Conservation (phyloP, 2,888 invertebrate genomes). For the Sialis lutaria region DNA sequence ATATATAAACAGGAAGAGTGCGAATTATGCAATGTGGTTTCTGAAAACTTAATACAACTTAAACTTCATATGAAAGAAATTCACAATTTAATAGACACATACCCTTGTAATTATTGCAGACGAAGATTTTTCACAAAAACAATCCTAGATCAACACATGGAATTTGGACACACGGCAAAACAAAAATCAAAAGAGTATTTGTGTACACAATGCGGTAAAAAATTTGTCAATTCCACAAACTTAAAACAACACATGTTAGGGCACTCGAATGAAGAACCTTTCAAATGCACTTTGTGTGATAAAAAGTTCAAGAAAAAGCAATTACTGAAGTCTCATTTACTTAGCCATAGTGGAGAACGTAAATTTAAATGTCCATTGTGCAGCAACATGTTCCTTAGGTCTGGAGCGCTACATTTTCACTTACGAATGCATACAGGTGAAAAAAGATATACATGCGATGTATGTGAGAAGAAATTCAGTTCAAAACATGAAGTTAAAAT, state of each 20-base stretch:
- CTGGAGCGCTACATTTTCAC: slow-evolving; percentile 13
- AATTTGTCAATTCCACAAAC: slow-evolving; percentile 13
- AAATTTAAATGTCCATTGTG: slow-evolving; percentile 29
- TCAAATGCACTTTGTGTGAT: slow-evolving; percentile 16
- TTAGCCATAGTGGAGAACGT: slow-evolving; percentile 33
- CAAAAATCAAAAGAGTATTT: not conserved
- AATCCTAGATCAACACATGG: no score
- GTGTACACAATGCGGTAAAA: slow-evolving; percentile 13
- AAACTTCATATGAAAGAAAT: no score
- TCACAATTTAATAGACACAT: no score
- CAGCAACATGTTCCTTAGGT: slow-evolving; percentile 13
- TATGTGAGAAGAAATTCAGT: slow-evolving; percentile 13
- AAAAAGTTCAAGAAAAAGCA: slow-evolving; percentile 11
- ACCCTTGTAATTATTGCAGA: no score
- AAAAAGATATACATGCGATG: slow-evolving; percentile 11
- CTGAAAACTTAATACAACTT: no score
- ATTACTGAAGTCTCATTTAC: not conserved
- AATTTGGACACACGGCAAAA: no score
- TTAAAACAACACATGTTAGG: slow-evolving; percentile 12
- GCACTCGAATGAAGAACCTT: slow-evolving; percentile 13
- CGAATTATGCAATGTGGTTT: no score
- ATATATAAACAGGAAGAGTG: no score
- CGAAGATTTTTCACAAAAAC: no score
- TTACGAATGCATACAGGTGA: slow-evolving; percentile 10
- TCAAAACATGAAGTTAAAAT: slow-evolving; percentile 13